Evolutionary conservation across 30 jellyfish, hydroid and myxozoan species (phyloP).

Genomic region (Rhopilema esculentum): DNA sequence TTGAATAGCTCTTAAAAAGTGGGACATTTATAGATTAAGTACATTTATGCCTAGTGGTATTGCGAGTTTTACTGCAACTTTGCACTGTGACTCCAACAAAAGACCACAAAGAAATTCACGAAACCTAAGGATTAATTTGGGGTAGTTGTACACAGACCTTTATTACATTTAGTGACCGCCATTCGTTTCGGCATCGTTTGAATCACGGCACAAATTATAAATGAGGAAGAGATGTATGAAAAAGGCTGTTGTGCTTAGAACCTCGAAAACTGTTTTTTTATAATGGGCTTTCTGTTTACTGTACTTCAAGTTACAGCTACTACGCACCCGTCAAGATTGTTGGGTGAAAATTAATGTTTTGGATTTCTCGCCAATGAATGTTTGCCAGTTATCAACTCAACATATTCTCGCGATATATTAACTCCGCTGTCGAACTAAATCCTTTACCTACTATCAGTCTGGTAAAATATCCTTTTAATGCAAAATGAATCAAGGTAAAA

Average conservation of each 20-base stretch:
- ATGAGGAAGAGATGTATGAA: not conserved
- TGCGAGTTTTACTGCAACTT: not conserved
- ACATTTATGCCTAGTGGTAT: not conserved
- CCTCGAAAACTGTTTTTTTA: not conserved
- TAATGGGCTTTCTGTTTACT: too few species aligned
- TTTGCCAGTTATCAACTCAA: too few species aligned
- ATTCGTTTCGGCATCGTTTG: constrained; percentile 40
- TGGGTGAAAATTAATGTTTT: not conserved
- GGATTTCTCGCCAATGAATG: not conserved
- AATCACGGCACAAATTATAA: not conserved
- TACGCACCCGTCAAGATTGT: not conserved
- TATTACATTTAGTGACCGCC: constrained; percentile 42
- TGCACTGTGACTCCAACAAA: constrained; percentile 12
- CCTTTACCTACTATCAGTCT: too few species aligned
- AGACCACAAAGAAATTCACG: constrained; percentile 40
- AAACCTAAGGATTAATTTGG: constrained; percentile 41
- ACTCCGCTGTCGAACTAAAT: too few species aligned
- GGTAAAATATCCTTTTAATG: too few species aligned
- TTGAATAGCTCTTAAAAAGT: not conserved
- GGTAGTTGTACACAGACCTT: constrained; percentile 29
- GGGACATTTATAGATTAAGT: not conserved
- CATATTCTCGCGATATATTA: too few species aligned
- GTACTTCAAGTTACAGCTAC: too few species aligned
- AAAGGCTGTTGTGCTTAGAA: not conserved
- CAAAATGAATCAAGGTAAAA: too few species aligned